Base-by-base conservation (phyloP, 2,797 vertebrate species). In the Novumbra hubbsi region DNA sequence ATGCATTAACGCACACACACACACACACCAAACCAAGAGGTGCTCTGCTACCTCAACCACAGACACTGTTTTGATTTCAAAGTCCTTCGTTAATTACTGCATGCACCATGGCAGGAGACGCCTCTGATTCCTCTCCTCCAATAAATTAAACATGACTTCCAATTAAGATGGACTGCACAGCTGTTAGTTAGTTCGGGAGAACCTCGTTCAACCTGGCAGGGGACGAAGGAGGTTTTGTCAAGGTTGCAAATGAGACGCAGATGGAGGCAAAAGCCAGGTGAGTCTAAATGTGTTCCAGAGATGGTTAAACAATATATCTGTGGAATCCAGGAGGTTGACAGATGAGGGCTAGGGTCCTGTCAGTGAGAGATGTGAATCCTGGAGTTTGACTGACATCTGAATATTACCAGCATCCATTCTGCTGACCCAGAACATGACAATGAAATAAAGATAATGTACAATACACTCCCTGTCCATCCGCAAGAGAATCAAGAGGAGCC, bases 231-330 rank as follows among this genome's bases (percentile, higher is more conserved):
- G 80, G 74, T 80, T 87, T 86, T 81, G 83, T 89, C 78, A 87
- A 73, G 82, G 74, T 80, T 78, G 72, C 73, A 90, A 88, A 88
- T 86, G 83, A 88, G 82, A 64, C 70, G 45, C 64, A 79, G 76
- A 79, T 78, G 73, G 2, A 11, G 50, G n/a, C 81, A 79, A 76
- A 72, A 66, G 60, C 68, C 21, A 5, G 57, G 62, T 67, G 34
- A 5, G 30, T 77, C 71, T 11, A 15, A 21, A 11, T 57, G 24
- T 75, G 66, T 72, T 8, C 41, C 17, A 38, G 19, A 75, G 77
- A 71, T 81, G 75, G 79, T 80, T 68, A 77, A 67, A 70, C 75
- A 70, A 77, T 73, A 77, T 38, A 78, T 38, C 57, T 79, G 81
- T 79, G 74, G 82, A 72, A 79, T 5, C 62, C 80, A 79, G 73